These are phyloP conservation scores for Crossaster papposus DNA, from an alignment of 53 echinoderm and acorn worm species.

Conservation along the genomic window DNA sequence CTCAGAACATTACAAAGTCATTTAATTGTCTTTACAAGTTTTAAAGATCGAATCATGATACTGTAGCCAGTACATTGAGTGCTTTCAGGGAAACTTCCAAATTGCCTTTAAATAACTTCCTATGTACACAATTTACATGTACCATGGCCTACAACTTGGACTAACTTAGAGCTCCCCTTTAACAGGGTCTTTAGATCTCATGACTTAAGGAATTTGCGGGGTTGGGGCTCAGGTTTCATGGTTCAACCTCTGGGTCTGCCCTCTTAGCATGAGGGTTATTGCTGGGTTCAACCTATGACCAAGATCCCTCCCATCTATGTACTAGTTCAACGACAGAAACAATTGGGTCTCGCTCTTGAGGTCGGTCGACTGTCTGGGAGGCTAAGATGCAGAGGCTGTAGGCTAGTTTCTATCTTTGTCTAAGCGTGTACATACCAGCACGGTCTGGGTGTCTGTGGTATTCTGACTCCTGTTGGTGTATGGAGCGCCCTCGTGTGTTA, in stretches of 20 bases:
- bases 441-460: background rate
- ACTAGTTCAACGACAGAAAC: slow-evolving; percentile 51
- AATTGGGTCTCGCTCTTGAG: background rate
- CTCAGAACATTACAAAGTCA: no score
- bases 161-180: background rate
- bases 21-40: no score
- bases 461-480: background rate
- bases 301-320: slow-evolving; percentile 2
- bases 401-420: background rate
- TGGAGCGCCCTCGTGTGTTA: background rate
- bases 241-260: slow-evolving; percentile 38
- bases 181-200: slow-evolving; percentile 29
- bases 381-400: background rate
- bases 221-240: slow-evolving; percentile 45
- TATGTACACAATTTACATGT: background rate
- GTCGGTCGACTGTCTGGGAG: background rate
- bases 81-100: no score
- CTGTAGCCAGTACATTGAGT: no score
- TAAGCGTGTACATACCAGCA: background rate
- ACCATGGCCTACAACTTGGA: background rate
- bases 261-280: slow-evolving; percentile 48
- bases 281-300: slow-evolving; percentile 45
- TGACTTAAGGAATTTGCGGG: slow-evolving; percentile 46
- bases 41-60: no score
- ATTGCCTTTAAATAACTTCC: background rate